A percentile compares a stretch with the other conserved stretches of the same genome.
phyloP scores from a whole-genome alignment of 2,797 vertebrate genomes.

The Girardinus metallicus region DNA sequence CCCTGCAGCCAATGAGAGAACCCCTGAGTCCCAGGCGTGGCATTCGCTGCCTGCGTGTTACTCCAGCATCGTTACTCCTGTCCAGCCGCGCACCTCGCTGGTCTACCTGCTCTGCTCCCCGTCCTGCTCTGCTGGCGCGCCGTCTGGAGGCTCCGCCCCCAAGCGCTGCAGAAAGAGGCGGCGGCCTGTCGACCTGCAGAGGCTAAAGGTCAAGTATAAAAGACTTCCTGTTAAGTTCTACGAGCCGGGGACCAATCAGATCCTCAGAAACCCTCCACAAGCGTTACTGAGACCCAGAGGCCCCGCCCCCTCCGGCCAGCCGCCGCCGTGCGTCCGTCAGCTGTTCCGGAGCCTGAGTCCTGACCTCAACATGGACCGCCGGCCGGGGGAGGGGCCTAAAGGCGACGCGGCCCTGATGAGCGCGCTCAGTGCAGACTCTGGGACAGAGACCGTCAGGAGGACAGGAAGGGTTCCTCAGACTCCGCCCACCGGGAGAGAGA shows the following conservation, averaged over 20 bases:
- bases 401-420: slow-evolving; percentile 41
- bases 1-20: slow-evolving; percentile 69
- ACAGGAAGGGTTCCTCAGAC: slow-evolving; percentile 3
- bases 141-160: not conserved
- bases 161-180: slow-evolving; percentile 68
- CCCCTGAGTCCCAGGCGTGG: slow-evolving; percentile 79
- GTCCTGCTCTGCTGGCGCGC: slow-evolving; percentile 60
- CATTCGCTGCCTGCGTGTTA: slow-evolving; percentile 81
- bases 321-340: slow-evolving; percentile 80
- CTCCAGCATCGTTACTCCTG: slow-evolving; percentile 83
- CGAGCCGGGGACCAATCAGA: slow-evolving; percentile 83
- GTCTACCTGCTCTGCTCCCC: slow-evolving; percentile 88
- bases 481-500: slow-evolving; percentile 2
- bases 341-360: slow-evolving; percentile 85
- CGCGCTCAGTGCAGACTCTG: slow-evolving; percentile 50
- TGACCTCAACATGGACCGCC: slow-evolving; percentile 79
- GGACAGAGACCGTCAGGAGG: slow-evolving; percentile 28
- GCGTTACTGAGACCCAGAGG: slow-evolving; percentile 11
- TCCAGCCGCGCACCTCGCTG: slow-evolving; percentile 85
- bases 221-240: slow-evolving; percentile 85
- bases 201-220: slow-evolving; percentile 86
- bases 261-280: slow-evolving; percentile 82
- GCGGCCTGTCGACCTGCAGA: slow-evolving; percentile 74
- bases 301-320: slow-evolving; percentile 56
- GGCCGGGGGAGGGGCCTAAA: slow-evolving; percentile 37